These are phyloP conservation scores for Drosophila fungiperda DNA, from an alignment of 2,888 invertebrate species.

Conservation along the genomic window DNA sequence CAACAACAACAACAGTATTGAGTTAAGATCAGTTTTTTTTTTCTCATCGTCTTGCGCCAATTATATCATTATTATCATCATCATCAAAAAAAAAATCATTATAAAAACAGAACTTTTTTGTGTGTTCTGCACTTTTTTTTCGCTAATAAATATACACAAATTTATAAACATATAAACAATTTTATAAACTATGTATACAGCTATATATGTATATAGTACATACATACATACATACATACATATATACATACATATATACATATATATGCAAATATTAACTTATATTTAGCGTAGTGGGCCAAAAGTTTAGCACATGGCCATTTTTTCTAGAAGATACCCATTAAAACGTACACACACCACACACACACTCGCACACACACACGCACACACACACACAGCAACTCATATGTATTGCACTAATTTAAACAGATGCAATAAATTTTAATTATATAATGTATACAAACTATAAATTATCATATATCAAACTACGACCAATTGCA, in stretches of 20 bases:
- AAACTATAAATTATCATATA: conserved; percentile 26
- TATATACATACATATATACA: no score
- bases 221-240: conserved; percentile 4
- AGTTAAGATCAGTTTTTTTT: conserved; percentile 64
- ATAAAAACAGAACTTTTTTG: conserved; percentile 8
- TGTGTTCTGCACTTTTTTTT: conserved; percentile 29
- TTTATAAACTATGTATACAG: conserved; percentile 37
- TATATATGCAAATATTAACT: conserved; percentile 15
- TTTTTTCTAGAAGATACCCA: conserved; percentile 26
- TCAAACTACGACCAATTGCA: conserved; percentile 43
- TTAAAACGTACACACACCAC: conserved; percentile 13
- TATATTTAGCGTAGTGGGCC: conserved; percentile 44
- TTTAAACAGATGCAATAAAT: conserved; percentile 8
- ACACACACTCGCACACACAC: conserved; percentile 17
- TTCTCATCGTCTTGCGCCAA: conserved; percentile 24
- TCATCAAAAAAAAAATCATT: not conserved
- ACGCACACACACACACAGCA: not conserved
- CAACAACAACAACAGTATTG: conserved; percentile 71
- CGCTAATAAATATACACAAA: conserved; percentile 56
- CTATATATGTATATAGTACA: conserved; percentile 42
- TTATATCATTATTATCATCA: conserved; percentile 16
- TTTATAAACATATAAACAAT: conserved; percentile 1
- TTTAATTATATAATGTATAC: conserved; percentile 27
- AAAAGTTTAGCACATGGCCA: conserved; percentile 38
- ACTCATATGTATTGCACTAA: conserved; percentile 7